Evolutionary conservation across 2,888 invertebrate genomes (phyloP).

Genomic region (Stenodera caucasica): DNA sequence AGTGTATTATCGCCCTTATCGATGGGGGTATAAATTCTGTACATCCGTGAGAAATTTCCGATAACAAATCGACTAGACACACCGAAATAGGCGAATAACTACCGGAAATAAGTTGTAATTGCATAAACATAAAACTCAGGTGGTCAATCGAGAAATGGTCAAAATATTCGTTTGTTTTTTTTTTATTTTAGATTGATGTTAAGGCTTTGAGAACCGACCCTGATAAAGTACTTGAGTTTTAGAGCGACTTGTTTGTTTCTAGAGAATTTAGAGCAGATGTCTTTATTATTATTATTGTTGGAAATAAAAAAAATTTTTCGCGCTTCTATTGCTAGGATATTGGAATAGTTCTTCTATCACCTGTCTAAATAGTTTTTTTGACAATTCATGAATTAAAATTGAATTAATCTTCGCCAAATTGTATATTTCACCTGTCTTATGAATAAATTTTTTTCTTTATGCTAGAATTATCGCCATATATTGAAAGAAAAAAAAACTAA

Average conservation of each 20-base stretch:
- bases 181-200: neutral
- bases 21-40: neutral
- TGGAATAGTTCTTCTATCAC: slow-evolving; percentile 12
- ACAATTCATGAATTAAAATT: slow-evolving; percentile 32
- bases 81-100: neutral
- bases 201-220: no score
- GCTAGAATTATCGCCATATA: no score
- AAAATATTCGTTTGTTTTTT: neutral
- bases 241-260: neutral
- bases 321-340: neutral
- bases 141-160: slow-evolving; percentile 2
- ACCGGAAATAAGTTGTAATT: slow-evolving; percentile 1
- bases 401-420: slow-evolving; percentile 30
- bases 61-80: neutral
- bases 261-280: neutral
- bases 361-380: slow-evolving; percentile 27
- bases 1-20: neutral
- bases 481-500: neutral
- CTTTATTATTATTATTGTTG: neutral
- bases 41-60: neutral
- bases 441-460: no score
- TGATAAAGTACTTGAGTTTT: no score
- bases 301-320: no score
- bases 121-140: neutral
- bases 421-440: slow-evolving; percentile 22